Base-by-base conservation (phyloP, 2,797 vertebrate species). In the Onychomys torridus region DNA sequence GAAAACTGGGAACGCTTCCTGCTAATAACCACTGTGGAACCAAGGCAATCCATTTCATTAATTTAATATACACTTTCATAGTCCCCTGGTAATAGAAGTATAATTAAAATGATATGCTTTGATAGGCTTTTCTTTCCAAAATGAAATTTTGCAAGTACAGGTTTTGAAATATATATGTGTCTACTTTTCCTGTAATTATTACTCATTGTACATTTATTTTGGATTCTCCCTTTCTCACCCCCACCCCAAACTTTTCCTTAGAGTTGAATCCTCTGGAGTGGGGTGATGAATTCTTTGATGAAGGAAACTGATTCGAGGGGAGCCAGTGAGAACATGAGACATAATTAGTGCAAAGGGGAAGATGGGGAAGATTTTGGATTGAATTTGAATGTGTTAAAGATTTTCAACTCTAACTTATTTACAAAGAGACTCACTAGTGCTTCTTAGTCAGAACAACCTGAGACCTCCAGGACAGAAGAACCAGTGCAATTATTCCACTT, bases 1-100 rank as follows among this genome's bases (percentile, higher is more conserved):
- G 98, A 98, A 99, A 99, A 98, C 97, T 97, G 97, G 98, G 98
- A 99, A 97, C 98, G 97, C 98, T 98, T 99, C 98, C 98, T 98
- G 98, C 98, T 98, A 97, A 98, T 99, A 99, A 99, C 98, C 98
- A 97, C 97, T 97, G 97, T 97, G 98, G 98, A 98, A 98, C 98
- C 95, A 97, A 98, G 95, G 97, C 96, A 98, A 98, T 98, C 96
- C 95, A 96, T 98, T 98, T 97, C 97, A 96, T 98, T 98, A 98
- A 98, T 98, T 98, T 98, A 98, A 98, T 98, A 98, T 93, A 98
- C 96, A 97, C 95, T 98, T 97, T 95, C 91, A 75, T 84, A 96
- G 97, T 96, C 98, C 96, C 98, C 2, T 0, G 96, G 96, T 98
- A 98, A 98, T 97, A 98, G 98, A 97, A 73, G 89, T 95, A 98